Evolutionary conservation across 2,888 invertebrate species (phyloP), one percentile per base, ranked within the genome.

Genomic region (Trissonchulus latispiculum): DNA sequence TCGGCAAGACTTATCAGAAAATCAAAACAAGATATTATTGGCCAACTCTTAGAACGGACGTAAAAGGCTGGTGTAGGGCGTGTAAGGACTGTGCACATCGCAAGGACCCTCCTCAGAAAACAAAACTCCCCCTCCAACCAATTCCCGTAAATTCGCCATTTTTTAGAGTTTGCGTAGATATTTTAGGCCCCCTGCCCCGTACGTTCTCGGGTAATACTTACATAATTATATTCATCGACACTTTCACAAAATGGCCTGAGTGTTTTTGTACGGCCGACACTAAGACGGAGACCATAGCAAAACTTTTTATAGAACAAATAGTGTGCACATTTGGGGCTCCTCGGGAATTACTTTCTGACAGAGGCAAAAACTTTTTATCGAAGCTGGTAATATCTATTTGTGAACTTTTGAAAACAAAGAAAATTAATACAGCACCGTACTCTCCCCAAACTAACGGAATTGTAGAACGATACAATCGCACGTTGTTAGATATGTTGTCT

Each of bases 391-490:
- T 15, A 29, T 8, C 31, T 29, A 33, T 64, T 32, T 64, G 66
- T 64, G 28, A 64, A 64, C 31, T 64, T 64, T 15, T 64, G 35
- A 8, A 64, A 29, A 64, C 66, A 15, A 29, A 33, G 32, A 64
- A 64, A 33, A 29, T 64, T 32, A 64, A 64, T 28, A 64, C 66
- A 28, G 36, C 75, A 29, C 69, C 76, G 0, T 77, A 75, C 68
- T 73, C 75, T 35, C 73, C 76, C 28, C 32, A 74, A 48, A 61
- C 72, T 8, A 77, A 77, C 48, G 77, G 77, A 31, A 23, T 29
- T 31, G 74, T 74, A 0, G 77, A 77, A 61, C 29, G 76, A 23
- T 61, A 61, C 1, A 76, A 75, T 69, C 37, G 67, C 2, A 77
- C 76, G 0, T 31, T 76, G 1, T 75, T 76, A 68, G 68, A 70